Evolutionary conservation across 2,797 vertebrate genomes (phyloP).

Genomic region (Mormyrus hasselquistii): DNA sequence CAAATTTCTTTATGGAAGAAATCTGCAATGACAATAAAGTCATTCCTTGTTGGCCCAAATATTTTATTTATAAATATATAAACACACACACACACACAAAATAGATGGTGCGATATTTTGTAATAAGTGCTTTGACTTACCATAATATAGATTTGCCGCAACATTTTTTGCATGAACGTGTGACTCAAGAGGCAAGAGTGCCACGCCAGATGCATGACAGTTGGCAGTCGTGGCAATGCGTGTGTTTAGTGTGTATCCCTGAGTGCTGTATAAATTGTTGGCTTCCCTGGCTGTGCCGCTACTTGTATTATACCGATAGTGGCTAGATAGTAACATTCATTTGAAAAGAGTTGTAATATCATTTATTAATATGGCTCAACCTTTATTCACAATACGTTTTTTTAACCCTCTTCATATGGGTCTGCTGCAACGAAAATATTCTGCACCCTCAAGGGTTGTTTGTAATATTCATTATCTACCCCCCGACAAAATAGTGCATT

Average conservation of each 20-base stretch:
- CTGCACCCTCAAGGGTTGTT: background rate
- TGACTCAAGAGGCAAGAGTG: background rate
- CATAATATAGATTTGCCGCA: background rate
- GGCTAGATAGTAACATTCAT: background rate
- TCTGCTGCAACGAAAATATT: background rate
- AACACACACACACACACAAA: background rate
- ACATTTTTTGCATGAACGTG: background rate
- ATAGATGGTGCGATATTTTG: background rate
- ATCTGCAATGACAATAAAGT: background rate
- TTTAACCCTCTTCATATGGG: background rate
- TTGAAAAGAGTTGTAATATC: background rate
- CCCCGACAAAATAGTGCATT: background rate
- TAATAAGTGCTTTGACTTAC: background rate
- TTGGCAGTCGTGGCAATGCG: background rate
- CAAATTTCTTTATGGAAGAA: background rate
- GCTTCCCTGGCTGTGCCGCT: background rate
- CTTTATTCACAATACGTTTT: background rate
- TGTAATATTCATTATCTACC: background rate
- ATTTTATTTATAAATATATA: background rate
- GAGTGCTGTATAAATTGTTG: background rate
- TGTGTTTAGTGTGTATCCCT: background rate
- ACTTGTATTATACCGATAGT: background rate
- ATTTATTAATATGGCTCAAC: background rate
- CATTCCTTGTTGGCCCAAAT: background rate
- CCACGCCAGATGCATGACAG: background rate